Base-by-base conservation (phyloP, 2,113 vertebrate species). In the Mastomys natalensis region DNA sequence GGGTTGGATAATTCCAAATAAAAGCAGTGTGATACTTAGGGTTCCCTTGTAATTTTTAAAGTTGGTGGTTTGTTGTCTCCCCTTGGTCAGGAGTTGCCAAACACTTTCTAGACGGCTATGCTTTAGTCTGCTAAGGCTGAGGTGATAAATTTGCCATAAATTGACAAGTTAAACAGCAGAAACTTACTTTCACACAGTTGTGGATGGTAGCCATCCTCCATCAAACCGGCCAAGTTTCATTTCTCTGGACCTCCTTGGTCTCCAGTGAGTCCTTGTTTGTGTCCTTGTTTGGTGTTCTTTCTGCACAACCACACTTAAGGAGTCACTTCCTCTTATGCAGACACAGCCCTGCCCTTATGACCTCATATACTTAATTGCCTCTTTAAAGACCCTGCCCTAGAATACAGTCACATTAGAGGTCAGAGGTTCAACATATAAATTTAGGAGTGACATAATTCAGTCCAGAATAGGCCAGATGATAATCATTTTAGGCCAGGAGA, bases 281-380 rank as follows among this genome's bases (percentile, higher is more conserved):
- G 31, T 77, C 22, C 19, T 62, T 34, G 40, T 17, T 51, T 8
- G 26, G 16, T 6, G 10, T 89, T 84, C 70, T 26, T 24, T 40
- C 26, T 40, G 12, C 19, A 29, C 15, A 29, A 17, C 0, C 15
- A 10, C 5, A 64, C 15, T 51, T 1, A 15, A 16, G 2, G 15
- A n/a, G 3, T 62, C 60, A 51, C 12, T 53, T 74, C 77, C 4
- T 87, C 31, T 82, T 89, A 24, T 31, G 64, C 76, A 31, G 34
- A 85, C 48, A 40, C 5, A 1, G 55, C 34, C 34, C 34, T 5
- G 15, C 24, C 24, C 16, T 74, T 43, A 43, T 70, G 55, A 88
- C 55, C 22, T 95, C 74, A 51, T 24, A 92, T 66, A 10, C 7
- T 87, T 73, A 91, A 68, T 51, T 55, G 77, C 9, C 15, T n/a